phyloP scores from a whole-genome alignment of 2,888 invertebrate genomes.

The Eilema depressum region DNA sequence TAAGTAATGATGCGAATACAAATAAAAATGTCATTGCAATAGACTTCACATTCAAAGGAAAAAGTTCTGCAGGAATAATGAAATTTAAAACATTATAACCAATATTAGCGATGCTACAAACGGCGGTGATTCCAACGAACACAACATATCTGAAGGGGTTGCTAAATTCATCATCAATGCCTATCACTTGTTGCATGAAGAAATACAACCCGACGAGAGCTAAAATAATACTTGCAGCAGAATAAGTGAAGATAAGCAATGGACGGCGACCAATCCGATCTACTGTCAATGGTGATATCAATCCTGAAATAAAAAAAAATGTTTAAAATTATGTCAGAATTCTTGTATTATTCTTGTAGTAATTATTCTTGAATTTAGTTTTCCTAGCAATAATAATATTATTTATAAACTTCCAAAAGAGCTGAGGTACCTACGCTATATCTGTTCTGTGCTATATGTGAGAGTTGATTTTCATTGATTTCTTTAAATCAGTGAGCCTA shows the following conservation, averaged over 20 bases:
- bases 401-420: no score
- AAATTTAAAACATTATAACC: slow-evolving; percentile 84
- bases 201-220: slow-evolving; percentile 72
- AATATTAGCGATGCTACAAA: slow-evolving; percentile 63
- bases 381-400: no score
- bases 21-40: slow-evolving; percentile 82
- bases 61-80: slow-evolving; percentile 86
- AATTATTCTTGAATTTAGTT: no score
- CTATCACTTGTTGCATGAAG: slow-evolving; percentile 64
- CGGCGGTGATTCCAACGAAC: slow-evolving; percentile 73
- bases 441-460: no score
- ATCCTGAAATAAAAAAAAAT: slow-evolving; percentile 68
- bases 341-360: no score
- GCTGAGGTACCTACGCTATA: no score
- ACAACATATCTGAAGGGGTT: slow-evolving; percentile 69
- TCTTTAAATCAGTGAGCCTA: no score
- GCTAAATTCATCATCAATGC: slow-evolving; percentile 55
- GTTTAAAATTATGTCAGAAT: no score
- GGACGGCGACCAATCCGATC: slow-evolving; percentile 81
- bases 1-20: slow-evolving; percentile 79
- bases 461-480: no score
- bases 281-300: slow-evolving; percentile 68
- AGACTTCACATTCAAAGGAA: slow-evolving; percentile 87
- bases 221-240: slow-evolving; percentile 65
- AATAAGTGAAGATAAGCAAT: slow-evolving; percentile 75